Evolutionary conservation across 2,797 vertebrate species (phyloP).

Genomic region (Carcharodon carcharias): DNA sequence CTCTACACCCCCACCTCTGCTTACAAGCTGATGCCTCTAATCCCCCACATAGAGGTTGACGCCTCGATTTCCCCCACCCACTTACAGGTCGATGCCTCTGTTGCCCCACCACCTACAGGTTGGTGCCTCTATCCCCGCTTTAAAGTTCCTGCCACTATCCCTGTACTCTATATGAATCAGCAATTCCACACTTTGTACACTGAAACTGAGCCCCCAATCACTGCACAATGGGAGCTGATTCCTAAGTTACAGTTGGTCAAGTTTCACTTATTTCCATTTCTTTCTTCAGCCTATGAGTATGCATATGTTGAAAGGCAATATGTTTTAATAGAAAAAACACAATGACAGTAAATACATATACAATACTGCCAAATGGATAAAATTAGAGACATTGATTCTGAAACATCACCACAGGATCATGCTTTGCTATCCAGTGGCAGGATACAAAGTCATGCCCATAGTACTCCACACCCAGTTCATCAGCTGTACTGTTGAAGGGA

Average conservation of each 20-base stretch:
- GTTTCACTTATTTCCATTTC: not conserved
- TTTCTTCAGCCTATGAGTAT: not conserved
- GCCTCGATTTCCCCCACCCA: no score
- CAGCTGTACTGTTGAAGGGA: not conserved
- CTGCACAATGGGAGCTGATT: not conserved
- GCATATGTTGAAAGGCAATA: not conserved
- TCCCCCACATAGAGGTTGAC: no score
- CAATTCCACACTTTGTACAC: not conserved
- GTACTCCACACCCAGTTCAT: not conserved
- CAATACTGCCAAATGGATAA: not conserved
- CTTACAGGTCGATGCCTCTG: no score
- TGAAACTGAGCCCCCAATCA: not conserved
- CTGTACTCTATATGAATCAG: not conserved
- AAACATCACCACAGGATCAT: not conserved
- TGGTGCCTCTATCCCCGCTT: no score
- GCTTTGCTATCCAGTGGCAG: not conserved
- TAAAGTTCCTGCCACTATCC: no score
- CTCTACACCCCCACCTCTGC: no score
- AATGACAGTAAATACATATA: not conserved
- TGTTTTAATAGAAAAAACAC: not conserved
- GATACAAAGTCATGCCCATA: not conserved
- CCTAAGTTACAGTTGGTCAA: not conserved
- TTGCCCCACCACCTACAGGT: no score
- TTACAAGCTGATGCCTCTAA: no score
- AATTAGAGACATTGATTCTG: not conserved